phyloP scores from a whole-genome alignment of 2,113 vertebrate genomes.

The Alethe diademata region DNA sequence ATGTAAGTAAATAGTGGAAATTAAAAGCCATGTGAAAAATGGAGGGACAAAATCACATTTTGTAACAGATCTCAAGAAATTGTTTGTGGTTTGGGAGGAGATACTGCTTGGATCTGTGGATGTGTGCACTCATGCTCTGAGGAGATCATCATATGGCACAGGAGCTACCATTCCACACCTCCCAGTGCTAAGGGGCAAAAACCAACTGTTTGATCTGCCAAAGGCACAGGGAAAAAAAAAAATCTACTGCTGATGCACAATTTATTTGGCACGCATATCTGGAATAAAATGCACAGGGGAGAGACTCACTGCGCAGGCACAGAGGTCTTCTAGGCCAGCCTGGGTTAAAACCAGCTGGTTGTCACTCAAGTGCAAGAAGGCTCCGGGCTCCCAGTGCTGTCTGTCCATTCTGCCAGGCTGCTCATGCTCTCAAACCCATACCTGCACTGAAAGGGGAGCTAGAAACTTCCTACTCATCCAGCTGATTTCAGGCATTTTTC shows the following conservation, averaged over 20 bases:
- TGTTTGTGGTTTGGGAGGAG: not conserved
- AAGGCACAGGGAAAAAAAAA: not conserved
- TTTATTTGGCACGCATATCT: rapidly evolving
- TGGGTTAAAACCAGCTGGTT: not conserved
- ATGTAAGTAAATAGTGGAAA: not conserved
- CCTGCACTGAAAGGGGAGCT: not conserved
- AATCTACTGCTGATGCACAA: no score
- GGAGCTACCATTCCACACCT: not conserved
- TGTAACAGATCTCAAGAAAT: not conserved
- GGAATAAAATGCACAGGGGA: rapidly evolving
- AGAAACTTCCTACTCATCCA: not conserved
- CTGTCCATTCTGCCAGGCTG: not conserved
- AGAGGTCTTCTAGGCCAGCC: not conserved
- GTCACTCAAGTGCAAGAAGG: not conserved
- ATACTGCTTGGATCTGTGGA: not conserved
- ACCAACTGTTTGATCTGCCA: not conserved
- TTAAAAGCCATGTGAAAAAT: not conserved
- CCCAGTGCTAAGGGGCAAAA: not conserved
- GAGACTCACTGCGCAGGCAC: not conserved
- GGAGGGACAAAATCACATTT: not conserved
- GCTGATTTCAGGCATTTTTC: not conserved
- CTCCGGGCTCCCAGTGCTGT: not conserved
- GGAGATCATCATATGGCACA: not conserved
- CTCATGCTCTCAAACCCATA: not conserved
- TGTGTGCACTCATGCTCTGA: not conserved